These are phyloP conservation scores for Lindbergichthys nudifrons DNA, from an alignment of 2,797 vertebrate species.

Conservation along the genomic window DNA sequence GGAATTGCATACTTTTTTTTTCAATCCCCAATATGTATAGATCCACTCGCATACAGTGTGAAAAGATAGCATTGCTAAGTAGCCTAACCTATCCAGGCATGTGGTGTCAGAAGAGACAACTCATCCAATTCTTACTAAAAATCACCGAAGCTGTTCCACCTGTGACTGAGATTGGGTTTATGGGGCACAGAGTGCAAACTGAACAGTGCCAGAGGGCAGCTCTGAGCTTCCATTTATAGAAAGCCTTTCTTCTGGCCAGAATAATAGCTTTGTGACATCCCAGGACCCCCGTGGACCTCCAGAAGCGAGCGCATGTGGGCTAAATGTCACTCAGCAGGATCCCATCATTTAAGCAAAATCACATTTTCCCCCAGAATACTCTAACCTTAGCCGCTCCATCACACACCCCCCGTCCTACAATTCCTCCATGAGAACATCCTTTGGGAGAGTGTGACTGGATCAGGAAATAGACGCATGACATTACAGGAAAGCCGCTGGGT, in stretches of 20 bases:
- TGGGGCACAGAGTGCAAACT: constrained; percentile 43
- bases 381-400: constrained; percentile 16
- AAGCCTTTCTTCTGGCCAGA: constrained; percentile 56
- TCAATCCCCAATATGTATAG: neutral
- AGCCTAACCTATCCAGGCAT: neutral
- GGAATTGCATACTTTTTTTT: too few species aligned
- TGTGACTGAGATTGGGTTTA: constrained; percentile 39
- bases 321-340: constrained; percentile 77
- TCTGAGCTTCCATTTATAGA: constrained; percentile 71
- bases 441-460: constrained; percentile 9
- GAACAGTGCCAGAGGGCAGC: constrained; percentile 41
- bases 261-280: constrained; percentile 61
- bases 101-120: too few species aligned
- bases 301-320: constrained; percentile 43
- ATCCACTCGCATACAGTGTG: neutral
- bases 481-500: constrained; percentile 25
- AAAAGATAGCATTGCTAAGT: neutral
- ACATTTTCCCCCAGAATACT: constrained; percentile 42
- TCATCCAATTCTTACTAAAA: too few species aligned
- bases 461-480: constrained; percentile 35
- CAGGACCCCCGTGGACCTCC: constrained; percentile 35
- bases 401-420: constrained; percentile 2
- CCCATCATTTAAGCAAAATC: constrained; percentile 61
- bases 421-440: constrained; percentile 20
- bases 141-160: constrained; percentile 7